These are phyloP conservation scores for Machaerirhynchus nigripectus DNA, from an alignment of 2,113 vertebrate genomes.

Conservation along the genomic window DNA sequence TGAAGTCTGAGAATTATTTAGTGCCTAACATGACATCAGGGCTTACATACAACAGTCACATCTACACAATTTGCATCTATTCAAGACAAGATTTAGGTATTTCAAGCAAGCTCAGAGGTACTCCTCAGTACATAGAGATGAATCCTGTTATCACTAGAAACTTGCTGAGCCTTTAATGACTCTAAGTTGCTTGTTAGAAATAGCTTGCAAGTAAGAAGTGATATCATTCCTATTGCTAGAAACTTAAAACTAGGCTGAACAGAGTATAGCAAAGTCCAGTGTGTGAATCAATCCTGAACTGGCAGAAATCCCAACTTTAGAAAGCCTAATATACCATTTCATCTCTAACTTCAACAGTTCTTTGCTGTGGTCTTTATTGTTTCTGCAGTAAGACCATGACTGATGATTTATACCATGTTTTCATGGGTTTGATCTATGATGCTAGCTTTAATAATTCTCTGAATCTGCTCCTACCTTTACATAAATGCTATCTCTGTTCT, in stretches of 20 bases:
- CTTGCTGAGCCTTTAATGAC: background rate
- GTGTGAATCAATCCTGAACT: background rate
- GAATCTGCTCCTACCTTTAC: background rate
- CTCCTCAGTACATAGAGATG: background rate
- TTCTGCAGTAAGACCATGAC: background rate
- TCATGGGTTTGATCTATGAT: background rate
- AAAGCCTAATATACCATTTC: background rate
- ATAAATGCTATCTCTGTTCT: background rate
- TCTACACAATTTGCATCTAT: background rate
- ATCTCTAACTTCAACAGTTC: background rate
- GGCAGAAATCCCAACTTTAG: background rate
- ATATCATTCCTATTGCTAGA: background rate
- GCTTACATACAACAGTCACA: background rate
- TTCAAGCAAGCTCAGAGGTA: background rate
- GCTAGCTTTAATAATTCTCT: background rate
- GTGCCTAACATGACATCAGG: background rate
- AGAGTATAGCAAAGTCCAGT: background rate
- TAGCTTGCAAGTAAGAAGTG: background rate
- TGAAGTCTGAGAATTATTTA: background rate
- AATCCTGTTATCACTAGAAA: background rate
- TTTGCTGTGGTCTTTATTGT: background rate
- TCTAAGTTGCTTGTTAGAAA: background rate
- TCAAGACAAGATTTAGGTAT: background rate
- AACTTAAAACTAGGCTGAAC: background rate
- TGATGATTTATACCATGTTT: background rate